Evolutionary conservation across 2,888 invertebrate genomes (phyloP), one percentile per base, ranked within the genome.

Genomic region (Eretmocerus hayati): DNA sequence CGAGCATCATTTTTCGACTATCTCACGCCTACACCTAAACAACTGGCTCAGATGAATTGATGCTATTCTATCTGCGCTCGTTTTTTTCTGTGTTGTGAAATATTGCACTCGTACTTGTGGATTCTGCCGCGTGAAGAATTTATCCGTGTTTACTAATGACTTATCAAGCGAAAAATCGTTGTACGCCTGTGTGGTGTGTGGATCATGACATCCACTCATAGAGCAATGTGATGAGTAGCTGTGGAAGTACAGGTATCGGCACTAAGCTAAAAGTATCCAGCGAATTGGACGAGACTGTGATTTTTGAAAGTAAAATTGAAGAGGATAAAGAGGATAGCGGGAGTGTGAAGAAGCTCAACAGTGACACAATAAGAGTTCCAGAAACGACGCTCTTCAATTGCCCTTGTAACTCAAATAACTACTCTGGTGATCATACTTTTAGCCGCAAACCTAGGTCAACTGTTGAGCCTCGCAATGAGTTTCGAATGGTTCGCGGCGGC

Each of bases 401-500:
- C n/a, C 55, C n/a, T n/a, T n/a, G n/a, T n/a, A n/a, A n/a, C n/a
- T n/a, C n/a, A n/a, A n/a, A n/a, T 20, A 59, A 57, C 42, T 61
- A 61, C 31, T 58, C 63, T 2, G 46, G 59, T 8, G 67, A 66
- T 35, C 63, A 68, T 48, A 58, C 56, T 51, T 63, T 64, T 44
- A n/a, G n/a, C n/a, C n/a, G n/a, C n/a, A n/a, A n/a, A n/a, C n/a
- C n/a, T n/a, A 67, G 68, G 56, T 61, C 62, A 49, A 61, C 69
- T 46, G 65, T 66, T 55, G 63, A 62, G 50, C 58, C 70, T 54
- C 67, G 72, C 64, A 69, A 74, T 74, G 73, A 72, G 52, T 71
- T 68, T 63, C 67, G 73, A 69, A 67, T 72, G 67, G 69, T 68
- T 59, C 71, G 77, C 56, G 79, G 80, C 16, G 74, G 77, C 32